These are phyloP conservation scores for Acropora tenuis DNA, from an alignment of 64 coral and sea anemone species.

Conservation along the genomic window DNA sequence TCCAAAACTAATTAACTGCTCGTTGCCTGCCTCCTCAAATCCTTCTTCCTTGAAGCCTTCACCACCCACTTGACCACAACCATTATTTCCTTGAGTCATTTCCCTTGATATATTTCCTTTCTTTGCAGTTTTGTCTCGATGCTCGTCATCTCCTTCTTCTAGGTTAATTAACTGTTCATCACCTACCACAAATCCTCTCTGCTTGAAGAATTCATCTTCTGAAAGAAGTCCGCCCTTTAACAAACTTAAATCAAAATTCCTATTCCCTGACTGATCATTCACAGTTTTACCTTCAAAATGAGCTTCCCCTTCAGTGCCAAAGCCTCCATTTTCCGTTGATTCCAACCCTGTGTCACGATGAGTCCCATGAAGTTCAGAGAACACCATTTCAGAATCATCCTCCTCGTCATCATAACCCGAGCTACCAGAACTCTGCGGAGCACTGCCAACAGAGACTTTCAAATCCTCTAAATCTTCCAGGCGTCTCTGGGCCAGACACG, in stretches of 20 bases:
- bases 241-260: background rate
- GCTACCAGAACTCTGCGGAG: conserved; percentile 57
- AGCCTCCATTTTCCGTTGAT: no score
- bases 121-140: no score
- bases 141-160: background rate
- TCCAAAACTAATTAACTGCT: background rate
- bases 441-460: conserved; percentile 44
- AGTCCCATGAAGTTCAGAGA: background rate
- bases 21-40: conserved; percentile 1
- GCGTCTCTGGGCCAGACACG: conserved; percentile 35
- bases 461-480: conserved; percentile 10
- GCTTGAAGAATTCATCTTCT: background rate
- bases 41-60: background rate
- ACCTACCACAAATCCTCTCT: conserved; percentile 19
- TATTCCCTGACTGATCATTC: background rate
- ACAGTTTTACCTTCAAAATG: background rate
- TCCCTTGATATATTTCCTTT: background rate
- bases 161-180: background rate
- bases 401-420: conserved; percentile 52
- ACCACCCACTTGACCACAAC: background rate
- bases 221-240: background rate
- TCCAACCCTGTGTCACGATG: background rate
- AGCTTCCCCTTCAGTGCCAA: background rate
- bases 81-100: background rate
- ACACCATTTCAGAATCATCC: conserved; percentile 7